Percentiles rank a stretch among this genome's conserved stretches.
Conservation (phyloP, 2,113 vertebrate genomes). For the Zonotrichia leucophrys region DNA sequence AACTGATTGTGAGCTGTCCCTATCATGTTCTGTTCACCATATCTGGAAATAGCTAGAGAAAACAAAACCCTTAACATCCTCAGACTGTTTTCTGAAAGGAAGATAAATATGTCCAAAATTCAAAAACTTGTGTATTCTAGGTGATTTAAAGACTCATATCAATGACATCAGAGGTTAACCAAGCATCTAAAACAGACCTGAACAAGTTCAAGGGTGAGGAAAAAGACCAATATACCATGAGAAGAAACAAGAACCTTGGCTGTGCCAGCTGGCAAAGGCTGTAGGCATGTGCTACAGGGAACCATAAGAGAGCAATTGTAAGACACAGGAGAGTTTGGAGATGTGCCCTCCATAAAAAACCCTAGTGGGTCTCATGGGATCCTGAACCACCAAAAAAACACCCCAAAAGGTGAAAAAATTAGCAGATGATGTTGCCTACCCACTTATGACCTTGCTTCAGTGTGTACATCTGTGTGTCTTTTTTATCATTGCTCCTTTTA, state of each 20-base stretch:
- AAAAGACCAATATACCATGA: neutral
- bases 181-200: neutral
- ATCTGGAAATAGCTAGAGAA: neutral
- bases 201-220: neutral
- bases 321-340: neutral
- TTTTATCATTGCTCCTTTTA: rapidly evolving
- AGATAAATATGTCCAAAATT: neutral
- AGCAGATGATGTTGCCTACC: neutral
- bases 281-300: neutral
- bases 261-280: neutral
- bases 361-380: neutral
- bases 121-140: neutral
- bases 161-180: neutral
- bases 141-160: neutral
- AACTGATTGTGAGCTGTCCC: neutral
- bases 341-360: neutral
- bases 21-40: neutral
- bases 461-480: neutral
- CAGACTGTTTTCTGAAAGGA: neutral
- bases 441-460: neutral
- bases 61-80: neutral
- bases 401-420: neutral
- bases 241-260: neutral
- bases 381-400: rapidly evolving
- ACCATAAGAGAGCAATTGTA: neutral